These are phyloP conservation scores for Engystomops pustulosus DNA, from an alignment of 2,113 vertebrate species.

Conservation along the genomic window DNA sequence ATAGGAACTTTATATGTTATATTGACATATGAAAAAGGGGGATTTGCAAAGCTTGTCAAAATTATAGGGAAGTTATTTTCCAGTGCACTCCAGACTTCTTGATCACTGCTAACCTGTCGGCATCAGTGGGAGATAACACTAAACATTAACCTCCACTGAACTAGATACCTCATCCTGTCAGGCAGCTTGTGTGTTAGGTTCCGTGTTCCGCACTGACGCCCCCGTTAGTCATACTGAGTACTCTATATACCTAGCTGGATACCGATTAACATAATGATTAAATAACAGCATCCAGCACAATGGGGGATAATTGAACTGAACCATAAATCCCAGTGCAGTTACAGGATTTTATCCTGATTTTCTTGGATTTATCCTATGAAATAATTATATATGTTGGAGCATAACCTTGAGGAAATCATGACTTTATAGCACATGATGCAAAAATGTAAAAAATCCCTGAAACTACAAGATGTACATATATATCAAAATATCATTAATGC, in stretches of 20 bases:
- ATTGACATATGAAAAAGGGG: too few relatives aligned
- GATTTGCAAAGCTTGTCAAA: too few relatives aligned
- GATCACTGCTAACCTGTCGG: neutral
- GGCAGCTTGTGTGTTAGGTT: neutral
- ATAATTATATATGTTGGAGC: neutral
- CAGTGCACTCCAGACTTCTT: neutral
- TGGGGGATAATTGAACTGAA: neutral
- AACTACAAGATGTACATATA: neutral
- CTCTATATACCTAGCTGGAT: neutral
- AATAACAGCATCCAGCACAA: neutral
- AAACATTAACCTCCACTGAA: neutral
- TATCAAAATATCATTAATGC: too few relatives aligned
- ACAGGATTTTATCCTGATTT: too few relatives aligned
- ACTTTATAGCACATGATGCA: neutral
- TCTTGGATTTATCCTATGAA: too few relatives aligned
- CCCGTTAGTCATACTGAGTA: neutral
- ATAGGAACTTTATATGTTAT: too few relatives aligned
- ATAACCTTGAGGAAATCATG: neutral
- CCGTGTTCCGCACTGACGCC: neutral
- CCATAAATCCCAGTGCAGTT: neutral
- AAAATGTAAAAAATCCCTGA: neutral
- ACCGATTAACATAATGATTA: neutral
- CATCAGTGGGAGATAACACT: neutral
- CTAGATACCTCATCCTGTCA: neutral
- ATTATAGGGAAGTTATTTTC: neutral